phyloP scores from a whole-genome alignment of 2,888 invertebrate genomes.

The Leptinotarsa peninsularis region DNA sequence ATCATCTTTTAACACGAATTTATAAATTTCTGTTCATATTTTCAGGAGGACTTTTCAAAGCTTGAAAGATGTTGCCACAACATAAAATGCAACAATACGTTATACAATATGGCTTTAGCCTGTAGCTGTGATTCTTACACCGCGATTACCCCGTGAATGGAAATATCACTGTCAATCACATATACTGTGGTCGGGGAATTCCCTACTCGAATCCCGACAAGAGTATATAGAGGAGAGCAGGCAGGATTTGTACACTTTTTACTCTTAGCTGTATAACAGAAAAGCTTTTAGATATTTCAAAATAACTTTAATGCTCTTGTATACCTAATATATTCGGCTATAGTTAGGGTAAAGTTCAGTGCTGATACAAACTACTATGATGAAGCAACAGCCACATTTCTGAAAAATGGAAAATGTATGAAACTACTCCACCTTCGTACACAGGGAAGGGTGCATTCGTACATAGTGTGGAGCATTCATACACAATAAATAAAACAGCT shows the following conservation, averaged over 20 bases:
- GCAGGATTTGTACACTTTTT: constrained; percentile 25
- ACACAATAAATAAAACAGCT: background rate
- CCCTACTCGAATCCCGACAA: background rate
- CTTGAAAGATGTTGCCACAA: background rate
- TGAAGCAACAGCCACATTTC: background rate
- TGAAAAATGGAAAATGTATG: constrained; percentile 26
- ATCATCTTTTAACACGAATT: background rate
- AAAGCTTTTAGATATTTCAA: constrained; percentile 23
- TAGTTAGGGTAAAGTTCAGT: background rate
- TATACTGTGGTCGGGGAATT: background rate
- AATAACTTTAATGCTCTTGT: constrained; percentile 12
- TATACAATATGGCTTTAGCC: background rate
- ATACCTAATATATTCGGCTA: constrained; percentile 2
- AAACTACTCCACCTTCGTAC: constrained; percentile 21
- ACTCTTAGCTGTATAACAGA: background rate
- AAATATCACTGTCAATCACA: background rate
- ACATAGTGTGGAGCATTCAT: background rate
- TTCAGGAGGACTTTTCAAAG: background rate
- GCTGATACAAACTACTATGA: background rate
- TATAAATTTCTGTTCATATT: constrained; percentile 2
- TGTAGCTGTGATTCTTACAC: background rate
- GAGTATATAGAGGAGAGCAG: constrained; percentile 17
- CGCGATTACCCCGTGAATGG: background rate
- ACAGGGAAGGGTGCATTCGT: background rate
- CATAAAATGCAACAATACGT: background rate